A percentile compares a stretch with the other conserved stretches of the same genome.
Evolutionary conservation across 1,140 invertebrate species (phyloP).

Genomic region (Achroia grisella): DNA sequence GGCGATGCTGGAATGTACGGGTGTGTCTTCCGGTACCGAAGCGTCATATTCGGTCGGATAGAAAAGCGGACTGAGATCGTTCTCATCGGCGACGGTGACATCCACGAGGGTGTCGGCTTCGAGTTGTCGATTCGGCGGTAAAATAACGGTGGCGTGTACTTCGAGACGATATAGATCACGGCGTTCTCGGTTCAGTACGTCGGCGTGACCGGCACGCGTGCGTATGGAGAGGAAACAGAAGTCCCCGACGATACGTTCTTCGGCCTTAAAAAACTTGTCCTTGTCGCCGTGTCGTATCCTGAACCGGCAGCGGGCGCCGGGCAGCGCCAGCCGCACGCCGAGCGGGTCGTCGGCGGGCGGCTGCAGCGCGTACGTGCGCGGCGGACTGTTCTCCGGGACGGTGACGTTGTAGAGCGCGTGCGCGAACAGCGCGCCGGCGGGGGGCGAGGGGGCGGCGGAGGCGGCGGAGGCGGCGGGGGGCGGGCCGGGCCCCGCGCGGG

Average conservation of each 20-base stretch:
- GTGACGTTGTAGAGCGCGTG: constrained; percentile 88
- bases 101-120: constrained; percentile 84
- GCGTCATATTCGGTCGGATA: constrained; percentile 90
- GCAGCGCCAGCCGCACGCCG: constrained; percentile 66
- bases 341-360: constrained; percentile 73
- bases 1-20: constrained; percentile 85
- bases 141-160: constrained; percentile 82
- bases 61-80: constrained; percentile 95
- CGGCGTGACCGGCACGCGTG: constrained; percentile 87
- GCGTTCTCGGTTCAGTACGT: constrained; percentile 92
- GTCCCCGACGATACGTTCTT: constrained; percentile 89
- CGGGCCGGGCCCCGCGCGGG: constrained; percentile 30
- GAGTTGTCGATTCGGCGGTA: constrained; percentile 75
- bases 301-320: constrained; percentile 81
- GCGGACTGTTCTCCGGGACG: constrained; percentile 92
- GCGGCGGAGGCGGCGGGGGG: constrained; percentile 9
- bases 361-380: constrained; percentile 83
- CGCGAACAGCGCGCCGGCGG: constrained; percentile 76
- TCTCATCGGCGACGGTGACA: constrained; percentile 90
- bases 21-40: constrained; percentile 91
- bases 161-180: constrained; percentile 87
- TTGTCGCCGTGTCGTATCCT: constrained; percentile 89
- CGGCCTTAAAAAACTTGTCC: constrained; percentile 94
- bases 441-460: constrained; percentile 1
- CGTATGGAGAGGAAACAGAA: constrained; percentile 94